Percentiles rank a stretch among this genome's conserved stretches.
phyloP scores from a whole-genome alignment of 2,113 vertebrate genomes.

The Lepus americanus region DNA sequence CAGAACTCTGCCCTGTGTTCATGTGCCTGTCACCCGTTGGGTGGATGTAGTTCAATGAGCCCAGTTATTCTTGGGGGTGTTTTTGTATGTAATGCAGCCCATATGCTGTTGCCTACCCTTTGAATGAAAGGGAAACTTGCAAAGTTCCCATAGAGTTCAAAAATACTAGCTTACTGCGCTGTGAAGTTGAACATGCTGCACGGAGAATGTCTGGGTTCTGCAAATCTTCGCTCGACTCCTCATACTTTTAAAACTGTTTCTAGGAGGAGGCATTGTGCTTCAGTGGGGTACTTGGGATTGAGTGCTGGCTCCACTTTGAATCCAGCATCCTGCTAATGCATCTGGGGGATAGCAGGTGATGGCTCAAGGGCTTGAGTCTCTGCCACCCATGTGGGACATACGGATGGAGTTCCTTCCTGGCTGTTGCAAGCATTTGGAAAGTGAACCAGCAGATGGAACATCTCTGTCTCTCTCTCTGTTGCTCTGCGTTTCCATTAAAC shows the following conservation, averaged over 20 bases:
- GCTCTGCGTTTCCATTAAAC: no score
- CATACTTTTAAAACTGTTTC: conserved; percentile 66
- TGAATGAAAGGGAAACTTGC: conserved; percentile 16
- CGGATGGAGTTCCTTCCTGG: no score
- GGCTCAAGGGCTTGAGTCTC: no score
- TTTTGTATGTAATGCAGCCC: background rate
- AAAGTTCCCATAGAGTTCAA: conserved; percentile 43
- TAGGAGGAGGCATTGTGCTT: background rate
- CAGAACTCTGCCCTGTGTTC: background rate
- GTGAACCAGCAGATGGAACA: no score
- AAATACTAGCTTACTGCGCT: conserved; percentile 49
- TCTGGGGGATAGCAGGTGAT: no score
- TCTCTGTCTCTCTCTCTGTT: no score
- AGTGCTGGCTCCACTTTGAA: no score
- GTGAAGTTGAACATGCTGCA: conserved; percentile 24
- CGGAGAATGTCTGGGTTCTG: conserved; percentile 58
- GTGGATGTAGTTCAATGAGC: background rate
- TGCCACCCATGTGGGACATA: no score
- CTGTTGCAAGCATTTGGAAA: no score
- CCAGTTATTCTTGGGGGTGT: background rate
- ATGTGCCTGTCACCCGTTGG: background rate
- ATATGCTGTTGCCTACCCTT: background rate
- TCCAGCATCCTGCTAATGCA: no score
- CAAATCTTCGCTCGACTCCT: conserved; percentile 4
- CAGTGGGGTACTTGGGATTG: no score